These are phyloP conservation scores for Cichladusa arquata DNA, from an alignment of 2,113 vertebrate genomes.

Conservation along the genomic window DNA sequence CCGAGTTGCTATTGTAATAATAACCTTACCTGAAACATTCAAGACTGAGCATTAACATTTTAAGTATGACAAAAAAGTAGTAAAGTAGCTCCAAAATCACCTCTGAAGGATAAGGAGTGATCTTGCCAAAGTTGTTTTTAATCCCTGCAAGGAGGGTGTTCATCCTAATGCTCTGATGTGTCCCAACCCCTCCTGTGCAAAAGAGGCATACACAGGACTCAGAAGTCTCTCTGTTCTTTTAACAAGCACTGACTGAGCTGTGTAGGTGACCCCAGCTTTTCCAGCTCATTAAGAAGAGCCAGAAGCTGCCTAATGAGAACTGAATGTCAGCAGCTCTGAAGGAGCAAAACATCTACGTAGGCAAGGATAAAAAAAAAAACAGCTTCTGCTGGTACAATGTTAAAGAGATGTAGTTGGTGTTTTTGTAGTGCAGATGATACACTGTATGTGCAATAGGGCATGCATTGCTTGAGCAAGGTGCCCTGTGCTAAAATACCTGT, in stretches of 20 bases:
- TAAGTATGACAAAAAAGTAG: background rate
- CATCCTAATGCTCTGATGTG: background rate
- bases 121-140: background rate
- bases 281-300: conserved; percentile 8
- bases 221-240: background rate
- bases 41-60: background rate
- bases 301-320: conserved; percentile 16
- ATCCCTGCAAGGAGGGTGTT: background rate
- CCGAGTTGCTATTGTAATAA: background rate
- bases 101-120: background rate
- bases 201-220: background rate
- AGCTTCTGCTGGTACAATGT: background rate
- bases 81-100: background rate
- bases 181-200: background rate
- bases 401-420: background rate
- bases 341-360: background rate
- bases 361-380: background rate
- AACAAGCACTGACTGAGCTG: background rate
- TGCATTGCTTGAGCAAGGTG: conserved; percentile 6
- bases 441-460: background rate
- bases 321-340: background rate
- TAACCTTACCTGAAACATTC: background rate
- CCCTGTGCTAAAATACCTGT: background rate
- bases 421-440: background rate
- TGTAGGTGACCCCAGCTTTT: conserved; percentile 6